Evolutionary conservation across 2,113 vertebrate genomes (phyloP).

Genomic region (Eupsittula cactorum): DNA sequence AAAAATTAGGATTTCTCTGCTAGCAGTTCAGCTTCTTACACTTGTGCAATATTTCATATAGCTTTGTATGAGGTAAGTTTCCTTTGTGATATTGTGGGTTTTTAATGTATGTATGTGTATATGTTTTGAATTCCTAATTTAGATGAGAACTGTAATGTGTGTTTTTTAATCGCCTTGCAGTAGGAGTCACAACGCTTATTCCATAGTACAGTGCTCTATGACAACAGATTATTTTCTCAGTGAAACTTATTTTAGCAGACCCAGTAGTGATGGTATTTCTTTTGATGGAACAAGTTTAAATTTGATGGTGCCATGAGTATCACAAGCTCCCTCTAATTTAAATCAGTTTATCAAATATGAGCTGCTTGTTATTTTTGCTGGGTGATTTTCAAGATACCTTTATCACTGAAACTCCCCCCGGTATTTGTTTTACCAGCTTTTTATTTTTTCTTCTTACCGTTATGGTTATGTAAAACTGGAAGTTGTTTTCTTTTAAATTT

Average conservation of each 20-base stretch:
- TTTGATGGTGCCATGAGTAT: neutral
- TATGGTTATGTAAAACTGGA: neutral
- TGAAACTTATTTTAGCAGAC: neutral
- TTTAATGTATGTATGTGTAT: neutral
- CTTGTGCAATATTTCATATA: neutral
- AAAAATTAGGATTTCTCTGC: neutral
- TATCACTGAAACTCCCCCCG: neutral
- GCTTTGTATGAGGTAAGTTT: neutral
- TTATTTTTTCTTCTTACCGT: neutral
- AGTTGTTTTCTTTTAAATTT: conserved; percentile 4
- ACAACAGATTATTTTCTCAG: neutral
- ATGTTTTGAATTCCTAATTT: neutral
- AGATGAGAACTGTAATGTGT: neutral
- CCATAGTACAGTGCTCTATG: neutral
- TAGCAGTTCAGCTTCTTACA: neutral
- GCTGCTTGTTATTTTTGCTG: neutral
- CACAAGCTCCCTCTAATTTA: neutral
- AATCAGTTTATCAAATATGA: neutral
- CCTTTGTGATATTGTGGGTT: neutral
- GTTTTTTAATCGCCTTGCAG: neutral
- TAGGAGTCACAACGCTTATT: neutral
- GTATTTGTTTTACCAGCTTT: neutral
- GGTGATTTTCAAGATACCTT: neutral
- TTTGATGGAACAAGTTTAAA: neutral
- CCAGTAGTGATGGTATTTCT: neutral